Conservation (phyloP, 2,113 vertebrate species). For the human region GRCh38 chr2:9344501-9345000, state of each 20-base stretch:
- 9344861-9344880: fast-evolving
- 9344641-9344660: neutral
- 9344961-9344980: fast-evolving
- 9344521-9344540: conserved; percentile 91
- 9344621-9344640: conserved; percentile 98
- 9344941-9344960: neutral
- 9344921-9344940: neutral
- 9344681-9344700: neutral
- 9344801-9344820: conserved; percentile 84
- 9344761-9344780: conserved; percentile 93
- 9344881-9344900: fast-evolving
- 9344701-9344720: neutral
- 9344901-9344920: fast-evolving
- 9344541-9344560: conserved; percentile 95
- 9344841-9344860: fast-evolving
- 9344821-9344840: fast-evolving
- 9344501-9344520: neutral
- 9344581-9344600: conserved; percentile 98
- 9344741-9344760: conserved; percentile 99
- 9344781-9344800: conserved; percentile 96
- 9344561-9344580: conserved; percentile 98
- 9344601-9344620: conserved; percentile 94
- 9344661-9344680: fast-evolving
- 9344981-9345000: fast-evolving
- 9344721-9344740: conserved; percentile 91